A percentile compares a stretch with the other conserved stretches of the same genome.
These are phyloP conservation scores for Chloroceryle inda DNA, from an alignment of 2,797 vertebrate genomes.

Conservation along the genomic window DNA sequence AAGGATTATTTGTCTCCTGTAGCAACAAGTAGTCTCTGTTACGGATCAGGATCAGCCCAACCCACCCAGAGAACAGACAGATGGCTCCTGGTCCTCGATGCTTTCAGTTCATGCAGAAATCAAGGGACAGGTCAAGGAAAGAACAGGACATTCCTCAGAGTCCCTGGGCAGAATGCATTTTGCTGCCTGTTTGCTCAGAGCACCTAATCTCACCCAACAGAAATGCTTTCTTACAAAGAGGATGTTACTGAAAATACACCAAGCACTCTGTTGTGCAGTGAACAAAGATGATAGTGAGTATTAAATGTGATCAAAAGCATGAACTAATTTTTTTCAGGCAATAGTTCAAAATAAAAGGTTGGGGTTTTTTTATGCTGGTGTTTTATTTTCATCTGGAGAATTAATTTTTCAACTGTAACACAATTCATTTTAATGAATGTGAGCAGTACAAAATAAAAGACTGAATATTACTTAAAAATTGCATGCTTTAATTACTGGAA, in stretches of 20 bases:
- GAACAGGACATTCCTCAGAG: not conserved
- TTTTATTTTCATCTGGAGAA: not conserved
- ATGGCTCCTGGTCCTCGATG: accelerated
- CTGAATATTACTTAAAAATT: not conserved
- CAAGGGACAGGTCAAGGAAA: not conserved
- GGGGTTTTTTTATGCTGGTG: not conserved
- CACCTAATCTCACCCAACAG: not conserved
- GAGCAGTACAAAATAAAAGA: not conserved
- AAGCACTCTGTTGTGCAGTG: not conserved
- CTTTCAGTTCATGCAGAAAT: not conserved
- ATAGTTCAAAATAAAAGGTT: not conserved
- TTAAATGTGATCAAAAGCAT: not conserved
- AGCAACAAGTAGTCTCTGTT: not conserved
- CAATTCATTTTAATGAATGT: not conserved
- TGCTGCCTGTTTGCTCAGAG: not conserved
- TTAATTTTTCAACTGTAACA: not conserved
- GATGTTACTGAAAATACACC: not conserved
- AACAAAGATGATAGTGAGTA: not conserved
- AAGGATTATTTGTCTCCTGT: not conserved
- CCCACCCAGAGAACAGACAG: not conserved
- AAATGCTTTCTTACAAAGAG: not conserved
- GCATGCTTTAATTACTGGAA: not conserved
- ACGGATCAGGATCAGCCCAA: not conserved
- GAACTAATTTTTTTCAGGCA: not conserved
- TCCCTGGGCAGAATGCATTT: not conserved